Evolutionary conservation across 2,888 invertebrate species (phyloP).

Genomic region (Galerucella nymphaeae): DNA sequence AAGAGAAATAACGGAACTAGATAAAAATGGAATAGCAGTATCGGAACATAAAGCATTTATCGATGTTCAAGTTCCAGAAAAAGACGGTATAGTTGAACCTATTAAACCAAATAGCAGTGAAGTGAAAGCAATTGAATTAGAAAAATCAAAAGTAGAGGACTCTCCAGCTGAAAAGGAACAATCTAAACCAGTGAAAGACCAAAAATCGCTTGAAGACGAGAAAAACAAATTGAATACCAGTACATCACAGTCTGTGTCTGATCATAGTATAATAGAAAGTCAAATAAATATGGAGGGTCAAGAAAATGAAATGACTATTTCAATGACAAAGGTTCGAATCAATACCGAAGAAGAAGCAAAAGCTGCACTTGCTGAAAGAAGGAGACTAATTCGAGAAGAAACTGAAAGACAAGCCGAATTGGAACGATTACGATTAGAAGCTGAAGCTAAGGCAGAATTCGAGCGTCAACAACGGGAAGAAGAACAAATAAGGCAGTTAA

Average conservation of each 20-base stretch:
- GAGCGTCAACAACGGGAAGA: slow-evolving; percentile 81
- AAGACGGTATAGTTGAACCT: slow-evolving; percentile 23
- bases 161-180: slow-evolving; percentile 3
- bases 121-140: neutral
- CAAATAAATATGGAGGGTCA: slow-evolving; percentile 29
- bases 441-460: slow-evolving; percentile 78
- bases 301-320: slow-evolving; percentile 67
- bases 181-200: slow-evolving; percentile 1
- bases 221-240: neutral
- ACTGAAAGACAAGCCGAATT: slow-evolving; percentile 90
- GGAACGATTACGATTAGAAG: slow-evolving; percentile 79
- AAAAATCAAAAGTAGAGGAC: slow-evolving; percentile 9
- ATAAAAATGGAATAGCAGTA: slow-evolving; percentile 16
- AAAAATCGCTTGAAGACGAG: slow-evolving; percentile 15
- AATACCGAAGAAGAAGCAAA: slow-evolving; percentile 94
- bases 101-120: slow-evolving; percentile 9
- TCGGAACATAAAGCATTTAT: neutral
- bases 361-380: slow-evolving; percentile 90
- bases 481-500: slow-evolving; percentile 82
- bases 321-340: slow-evolving; percentile 77
- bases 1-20: slow-evolving; percentile 24
- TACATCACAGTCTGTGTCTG: slow-evolving; percentile 7
- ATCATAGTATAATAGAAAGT: slow-evolving; percentile 13
- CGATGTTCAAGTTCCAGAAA: slow-evolving; percentile 2
- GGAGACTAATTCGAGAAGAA: slow-evolving; percentile 89